Evolutionary conservation across 2,113 vertebrate species (phyloP), one percentile per base, ranked within the genome.

Genomic region (Myotis lucifugus): DNA sequence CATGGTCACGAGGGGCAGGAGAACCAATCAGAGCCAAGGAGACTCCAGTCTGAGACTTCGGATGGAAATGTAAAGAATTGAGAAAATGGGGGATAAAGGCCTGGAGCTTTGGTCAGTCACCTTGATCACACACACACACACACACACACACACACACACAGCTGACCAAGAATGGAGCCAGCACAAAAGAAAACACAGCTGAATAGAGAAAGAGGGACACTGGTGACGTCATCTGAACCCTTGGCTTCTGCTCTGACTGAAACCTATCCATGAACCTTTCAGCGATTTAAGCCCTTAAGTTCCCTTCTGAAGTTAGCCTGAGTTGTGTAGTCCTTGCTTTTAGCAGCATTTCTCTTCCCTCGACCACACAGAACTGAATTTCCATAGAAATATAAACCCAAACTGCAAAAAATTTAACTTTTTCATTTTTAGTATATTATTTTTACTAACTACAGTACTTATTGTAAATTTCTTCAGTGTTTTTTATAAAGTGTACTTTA

Each of bases 361-460:
- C 59, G 61, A 66, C 4, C 32, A 61, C 32, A 48, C 23, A 64
- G 32, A 64, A 48, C 29, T 69, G 50, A 72, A 46, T 17, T 87
- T 23, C 76, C 14, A 56, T 23, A 54, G 46, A 67, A 84, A 52
- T 9, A 13, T 46, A 82, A 37, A 64, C 8, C 54, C 21, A 37
- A 66, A 76, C 10, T 67, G 32, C 29, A 70, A 69, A 74, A 54
- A 56, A 48, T 23, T 34, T 13, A 48, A 27, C 11, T 29, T 56
- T 66, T 85, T 59, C 32, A 61, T 27, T 84, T 84, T 92, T 52
- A n/a, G n/a, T 66, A 27, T 50, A 66, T 77, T 88, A 52, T 18
- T 93, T 94, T 69, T 56, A 95, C n/a, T 64, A 61, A 79, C 34
- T 79, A 50, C 5, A 42, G 17, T 85, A 77, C 52, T 89, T 72